Evolutionary conservation across 2,888 invertebrate species (phyloP), one percentile per base, ranked within the genome.

Genomic region (Pachycephus smyrnensis): DNA sequence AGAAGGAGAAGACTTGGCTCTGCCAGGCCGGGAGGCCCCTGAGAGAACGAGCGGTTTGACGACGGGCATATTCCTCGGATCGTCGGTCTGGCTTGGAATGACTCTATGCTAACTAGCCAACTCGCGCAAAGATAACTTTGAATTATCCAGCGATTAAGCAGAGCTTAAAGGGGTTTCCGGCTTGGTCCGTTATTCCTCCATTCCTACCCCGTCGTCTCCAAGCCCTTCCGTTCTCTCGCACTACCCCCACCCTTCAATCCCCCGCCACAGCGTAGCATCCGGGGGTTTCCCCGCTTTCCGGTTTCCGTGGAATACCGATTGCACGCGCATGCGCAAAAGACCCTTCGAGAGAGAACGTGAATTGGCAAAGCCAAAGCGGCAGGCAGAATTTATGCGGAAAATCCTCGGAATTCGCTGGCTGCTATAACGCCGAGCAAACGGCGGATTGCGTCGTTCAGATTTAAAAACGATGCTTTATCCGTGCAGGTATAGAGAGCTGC

Each of bases 361-460:
- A 40, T 15, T 0, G 40, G 15, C 15, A 40, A 15, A 40, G 40
- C 15, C 37, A 15, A 40, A 3, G 37, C 74, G 36, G 55, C 33
- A 69, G 73, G 69, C 80, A 76, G 80, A 84, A 86, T 84, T 86
- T 83, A 85, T 85, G 82, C 83, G 82, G 83, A 79, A 85, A 85
- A 86, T 86, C 80, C 84, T 80, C 79, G 85, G 85, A 86, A 86
- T 86, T 86, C 81, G 77, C 11, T 69, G 12, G 30, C 30, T 0
- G 31, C 6, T n/a, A n/a, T 79, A 78, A 78, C 77, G 76, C 73
- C 81, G 77, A 69, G 75, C 75, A 79, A 82, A 75, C 78, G 69
- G 76, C 69, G 77, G 75, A 79, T 82, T 73, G 78, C 73, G 81
- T 73, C 69, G 73, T 35, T 75, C 73, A 76, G 81, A 81, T 80